These are phyloP conservation scores for Halictus ligatus DNA, from an alignment of 2,888 invertebrate genomes.

Conservation along the genomic window DNA sequence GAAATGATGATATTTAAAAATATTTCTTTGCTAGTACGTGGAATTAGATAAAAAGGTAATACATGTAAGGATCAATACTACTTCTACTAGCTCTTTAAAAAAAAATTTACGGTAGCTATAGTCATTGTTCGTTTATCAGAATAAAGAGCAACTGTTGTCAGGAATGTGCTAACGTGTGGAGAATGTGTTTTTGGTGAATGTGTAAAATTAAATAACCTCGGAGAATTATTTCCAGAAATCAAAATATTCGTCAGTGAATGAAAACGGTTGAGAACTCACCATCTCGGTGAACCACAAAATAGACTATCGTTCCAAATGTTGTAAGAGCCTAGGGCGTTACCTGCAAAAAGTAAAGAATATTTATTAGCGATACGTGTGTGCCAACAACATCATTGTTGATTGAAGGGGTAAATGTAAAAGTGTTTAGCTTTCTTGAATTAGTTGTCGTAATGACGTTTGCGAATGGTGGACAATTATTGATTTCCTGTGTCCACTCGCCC, in stretches of 20 bases:
- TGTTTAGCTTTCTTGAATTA: neutral
- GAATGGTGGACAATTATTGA: slow-evolving; percentile 41
- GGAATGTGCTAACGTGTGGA: neutral
- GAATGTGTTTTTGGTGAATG: neutral
- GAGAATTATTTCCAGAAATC: neutral
- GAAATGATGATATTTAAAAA: no score
- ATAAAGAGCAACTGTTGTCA: neutral
- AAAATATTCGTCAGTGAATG: neutral
- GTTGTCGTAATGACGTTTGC: neutral
- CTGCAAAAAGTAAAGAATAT: neutral
- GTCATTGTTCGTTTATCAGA: neutral
- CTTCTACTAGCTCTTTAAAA: no score
- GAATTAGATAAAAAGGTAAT: neutral
- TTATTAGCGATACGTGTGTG: neutral
- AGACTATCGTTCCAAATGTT: neutral
- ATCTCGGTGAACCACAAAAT: neutral
- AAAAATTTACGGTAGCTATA: no score
- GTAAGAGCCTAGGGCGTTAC: neutral
- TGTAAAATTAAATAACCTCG: neutral
- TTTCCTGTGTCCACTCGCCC: slow-evolving; percentile 13
- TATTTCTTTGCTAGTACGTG: no score
- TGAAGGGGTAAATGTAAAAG: neutral
- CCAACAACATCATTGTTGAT: neutral
- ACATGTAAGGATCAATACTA: neutral
- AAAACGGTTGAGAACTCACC: neutral